Percentiles rank a stretch among this genome's conserved stretches.
Conservation (phyloP, 1,140 invertebrate species). For the Diachasma alloeum region DNA sequence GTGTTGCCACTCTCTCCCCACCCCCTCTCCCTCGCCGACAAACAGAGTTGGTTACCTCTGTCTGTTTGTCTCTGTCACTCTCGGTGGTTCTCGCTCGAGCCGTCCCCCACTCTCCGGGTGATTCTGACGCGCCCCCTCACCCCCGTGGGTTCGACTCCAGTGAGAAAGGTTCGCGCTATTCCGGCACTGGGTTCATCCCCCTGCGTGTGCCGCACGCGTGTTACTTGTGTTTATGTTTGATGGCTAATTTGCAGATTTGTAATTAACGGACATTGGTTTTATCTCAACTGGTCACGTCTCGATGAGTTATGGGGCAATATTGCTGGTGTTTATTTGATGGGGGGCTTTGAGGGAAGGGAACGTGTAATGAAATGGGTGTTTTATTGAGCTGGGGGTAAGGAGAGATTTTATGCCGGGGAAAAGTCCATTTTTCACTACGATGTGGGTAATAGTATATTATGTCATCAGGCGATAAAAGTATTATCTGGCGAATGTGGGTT, state of each 20-base stretch:
- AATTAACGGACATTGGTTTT: neutral
- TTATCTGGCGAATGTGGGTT: too few species aligned
- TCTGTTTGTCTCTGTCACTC: constrained; percentile 33
- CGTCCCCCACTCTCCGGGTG: neutral
- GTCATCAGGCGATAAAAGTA: too few species aligned
- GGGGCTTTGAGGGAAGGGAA: too few species aligned
- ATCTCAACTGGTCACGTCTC: neutral
- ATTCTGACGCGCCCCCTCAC: constrained; percentile 1
- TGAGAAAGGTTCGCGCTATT: neutral
- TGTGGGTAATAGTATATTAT: too few species aligned
- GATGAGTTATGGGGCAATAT: neutral
- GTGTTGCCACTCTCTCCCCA: constrained; percentile 24
- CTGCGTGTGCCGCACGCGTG: neutral
- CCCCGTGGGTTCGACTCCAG: neutral
- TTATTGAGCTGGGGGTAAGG: too few species aligned
- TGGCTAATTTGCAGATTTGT: neutral
- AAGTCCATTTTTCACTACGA: too few species aligned
- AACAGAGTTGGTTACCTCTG: constrained; percentile 29
- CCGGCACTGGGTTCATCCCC: neutral
- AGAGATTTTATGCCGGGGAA: too few species aligned
- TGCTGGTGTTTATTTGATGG: too few species aligned
- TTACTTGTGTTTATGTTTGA: neutral
- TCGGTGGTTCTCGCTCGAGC: constrained; percentile 49
- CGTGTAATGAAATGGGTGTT: too few species aligned
- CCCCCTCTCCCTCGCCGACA: constrained; percentile 42